Base-by-base conservation (phyloP, 2,797 vertebrate species). In the Eupleurogrammus muticus region DNA sequence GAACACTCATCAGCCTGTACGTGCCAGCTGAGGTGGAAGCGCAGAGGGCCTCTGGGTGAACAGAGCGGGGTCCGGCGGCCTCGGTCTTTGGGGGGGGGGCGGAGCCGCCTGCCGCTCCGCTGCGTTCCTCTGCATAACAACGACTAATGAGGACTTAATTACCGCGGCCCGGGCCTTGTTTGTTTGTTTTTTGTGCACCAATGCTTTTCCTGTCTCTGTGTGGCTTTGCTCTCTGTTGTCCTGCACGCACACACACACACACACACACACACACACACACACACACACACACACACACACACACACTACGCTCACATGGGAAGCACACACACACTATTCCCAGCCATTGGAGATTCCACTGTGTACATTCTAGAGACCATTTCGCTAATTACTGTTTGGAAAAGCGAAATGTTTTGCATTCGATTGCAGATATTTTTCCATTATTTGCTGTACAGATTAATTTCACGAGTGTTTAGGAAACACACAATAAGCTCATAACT, bases 121-220 rank as follows among this genome's bases (percentile, higher is more conserved):
- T 88, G 86, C 79, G 50, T 81, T 76, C 61, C 68, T 82, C 81
- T 59, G 34, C 79, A 70, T 88, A 90, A 90, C 72, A 9, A 73
- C 82, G 55, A 70, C 57, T 92, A 92, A 92, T 83, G 88, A 92
- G 90, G 80, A 67, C 83, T 82, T 89, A 82, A 90, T 91, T 91
- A 79, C 69, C 1, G 65, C 73, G 73, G 78, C 80, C 87, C 35
- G 50, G 84, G 36, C 66, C 80, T 72, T 86, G 84, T 90, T 91
- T 93, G 90, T 92, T 92, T 93, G 85, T 87, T 81, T 81, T 87
- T 86, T 85, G 78, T 80, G 77, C 81, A 77, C 75, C 79, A 49
- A 71, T 57, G 73, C 75, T 77, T 81, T 87, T 87, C 81, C 83
- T 77, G 85, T 71, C 70, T 82, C 62, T 19, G 5, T 40, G 44